Evolutionary conservation across 1,140 invertebrate species (phyloP).

Genomic region (Habropoda laboriosa): DNA sequence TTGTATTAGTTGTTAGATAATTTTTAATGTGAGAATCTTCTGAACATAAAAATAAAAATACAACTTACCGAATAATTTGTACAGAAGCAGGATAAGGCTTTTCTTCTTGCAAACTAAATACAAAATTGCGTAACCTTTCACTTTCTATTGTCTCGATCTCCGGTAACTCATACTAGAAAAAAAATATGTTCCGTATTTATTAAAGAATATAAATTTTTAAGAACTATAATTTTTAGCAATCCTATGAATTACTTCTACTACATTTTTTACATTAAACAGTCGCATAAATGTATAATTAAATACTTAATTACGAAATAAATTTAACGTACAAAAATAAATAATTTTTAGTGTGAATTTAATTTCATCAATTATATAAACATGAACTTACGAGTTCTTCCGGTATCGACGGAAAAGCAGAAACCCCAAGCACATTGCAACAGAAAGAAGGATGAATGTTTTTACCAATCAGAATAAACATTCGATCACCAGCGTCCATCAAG

Average conservation of each 20-base stretch:
- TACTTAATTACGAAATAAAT: no score
- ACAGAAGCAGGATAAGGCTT: conserved; percentile 90
- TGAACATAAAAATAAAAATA: conserved; percentile 9
- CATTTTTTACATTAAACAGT: background rate
- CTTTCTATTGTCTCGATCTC: conserved; percentile 89
- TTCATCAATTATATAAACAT: background rate
- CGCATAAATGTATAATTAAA: background rate
- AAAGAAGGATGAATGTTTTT: conserved; percentile 89
- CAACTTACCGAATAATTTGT: conserved; percentile 90
- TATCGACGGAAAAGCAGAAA: conserved; percentile 84
- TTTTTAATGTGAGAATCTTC: background rate
- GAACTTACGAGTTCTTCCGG: conserved; percentile 86
- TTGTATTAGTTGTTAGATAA: background rate
- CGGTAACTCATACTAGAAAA: conserved; percentile 88
- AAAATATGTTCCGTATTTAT: conserved; percentile 17
- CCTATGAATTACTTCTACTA: background rate
- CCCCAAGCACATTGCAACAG: conserved; percentile 88
- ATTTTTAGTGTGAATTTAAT: background rate
- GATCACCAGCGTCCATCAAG: conserved; percentile 93
- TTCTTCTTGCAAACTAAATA: conserved; percentile 92
- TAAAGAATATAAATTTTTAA: conserved; percentile 10
- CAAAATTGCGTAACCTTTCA: conserved; percentile 89
- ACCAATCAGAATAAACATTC: conserved; percentile 94
- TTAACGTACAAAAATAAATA: no score
- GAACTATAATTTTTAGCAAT: no score